Evolutionary conservation across 2,797 vertebrate genomes (phyloP).

Genomic region (Sandelia bainsii): DNA sequence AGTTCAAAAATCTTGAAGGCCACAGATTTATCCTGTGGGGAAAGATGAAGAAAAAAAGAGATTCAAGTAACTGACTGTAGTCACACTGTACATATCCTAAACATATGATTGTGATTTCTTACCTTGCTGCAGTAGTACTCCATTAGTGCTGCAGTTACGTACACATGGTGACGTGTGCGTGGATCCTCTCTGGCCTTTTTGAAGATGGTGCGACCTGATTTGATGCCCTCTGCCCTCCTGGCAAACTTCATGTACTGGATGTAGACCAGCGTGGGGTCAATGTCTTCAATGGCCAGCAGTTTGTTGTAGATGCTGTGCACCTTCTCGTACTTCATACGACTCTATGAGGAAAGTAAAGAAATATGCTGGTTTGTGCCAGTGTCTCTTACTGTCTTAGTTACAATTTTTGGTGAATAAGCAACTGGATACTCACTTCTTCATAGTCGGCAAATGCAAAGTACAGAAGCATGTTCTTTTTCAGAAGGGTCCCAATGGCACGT

Average conservation of each 20-base stretch:
- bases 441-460: conserved; percentile 99
- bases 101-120: conserved; percentile 3
- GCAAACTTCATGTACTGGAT: conserved; percentile 99
- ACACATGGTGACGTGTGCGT: conserved; percentile 97
- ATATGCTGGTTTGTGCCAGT: fast-evolving
- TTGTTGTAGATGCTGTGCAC: conserved; percentile 98
- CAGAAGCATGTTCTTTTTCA: conserved; percentile 99
- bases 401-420: background rate
- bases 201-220: conserved; percentile 97
- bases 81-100: background rate
- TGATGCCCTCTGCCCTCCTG: conserved; percentile 97
- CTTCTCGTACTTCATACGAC: conserved; percentile 99
- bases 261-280: conserved; percentile 90
- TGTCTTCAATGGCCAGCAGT: conserved; percentile 81
- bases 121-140: conserved; percentile 99
- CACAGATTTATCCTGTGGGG: conserved; percentile 95
- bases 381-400: fast-evolving
- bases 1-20: conserved; percentile 99
- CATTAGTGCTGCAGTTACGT: conserved; percentile 98
- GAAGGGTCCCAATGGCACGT: conserved; percentile 96
- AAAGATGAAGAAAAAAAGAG: background rate
- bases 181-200: conserved; percentile 97
- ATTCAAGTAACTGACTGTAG: background rate
- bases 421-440: conserved; percentile 90
- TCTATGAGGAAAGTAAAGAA: conserved; percentile 79